Conservation (phyloP, 2,888 invertebrate genomes). For the Germaria angustata region DNA sequence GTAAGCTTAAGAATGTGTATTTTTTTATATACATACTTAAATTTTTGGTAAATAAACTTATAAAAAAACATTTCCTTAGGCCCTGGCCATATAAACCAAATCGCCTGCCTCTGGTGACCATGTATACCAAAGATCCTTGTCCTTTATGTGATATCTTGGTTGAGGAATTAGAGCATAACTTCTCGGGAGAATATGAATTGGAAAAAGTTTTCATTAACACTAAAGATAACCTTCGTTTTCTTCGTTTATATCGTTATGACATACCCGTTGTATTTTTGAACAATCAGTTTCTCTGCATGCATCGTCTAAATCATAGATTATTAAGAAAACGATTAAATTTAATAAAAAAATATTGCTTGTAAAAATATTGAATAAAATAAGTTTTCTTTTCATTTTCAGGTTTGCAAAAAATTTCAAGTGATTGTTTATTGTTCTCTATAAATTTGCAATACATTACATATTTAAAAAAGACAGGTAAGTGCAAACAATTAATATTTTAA, state of each 20-base stretch:
- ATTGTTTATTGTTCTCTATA: conserved; percentile 53
- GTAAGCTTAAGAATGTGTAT: conserved; percentile 82
- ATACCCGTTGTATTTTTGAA: conserved; percentile 94
- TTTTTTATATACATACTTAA: not conserved
- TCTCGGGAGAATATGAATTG: conserved; percentile 83
- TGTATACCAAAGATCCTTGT: conserved; percentile 91
- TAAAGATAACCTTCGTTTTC: conserved; percentile 86
- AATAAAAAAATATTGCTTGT: conserved; percentile 24
- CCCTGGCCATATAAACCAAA: conserved; percentile 3
- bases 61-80: not conserved
- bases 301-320: conserved; percentile 83
- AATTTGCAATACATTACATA: not conserved
- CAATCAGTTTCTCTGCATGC: conserved; percentile 90
- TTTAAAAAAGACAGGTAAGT: not conserved
- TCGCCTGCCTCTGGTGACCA: conserved; percentile 84
- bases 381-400: conserved; percentile 5
- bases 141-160: conserved; percentile 90
- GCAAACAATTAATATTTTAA: not conserved
- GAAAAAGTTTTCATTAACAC: conserved; percentile 88
- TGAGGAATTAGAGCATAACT: conserved; percentile 83
- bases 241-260: conserved; percentile 88
- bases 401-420: not conserved
- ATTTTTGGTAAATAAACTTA: not conserved
- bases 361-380: conserved; percentile 8
- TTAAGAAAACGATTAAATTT: conserved; percentile 78